phyloP scores from a whole-genome alignment of 2,888 invertebrate species.

The Pogonocherus hispidulus region DNA sequence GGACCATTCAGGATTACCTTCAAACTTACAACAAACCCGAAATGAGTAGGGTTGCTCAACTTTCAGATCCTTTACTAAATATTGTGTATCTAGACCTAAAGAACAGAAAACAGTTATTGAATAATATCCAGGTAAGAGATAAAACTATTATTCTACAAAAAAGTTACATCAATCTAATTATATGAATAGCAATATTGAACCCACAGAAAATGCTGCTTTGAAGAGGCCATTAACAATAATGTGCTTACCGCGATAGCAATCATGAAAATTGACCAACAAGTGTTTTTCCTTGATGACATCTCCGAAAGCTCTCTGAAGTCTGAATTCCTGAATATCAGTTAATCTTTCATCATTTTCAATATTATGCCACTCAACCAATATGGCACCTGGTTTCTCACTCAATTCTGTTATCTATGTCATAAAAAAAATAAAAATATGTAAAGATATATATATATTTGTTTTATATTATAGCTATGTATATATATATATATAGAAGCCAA shows the following conservation, averaged over 20 bases:
- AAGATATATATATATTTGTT: no score
- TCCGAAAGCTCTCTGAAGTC: constrained; percentile 68
- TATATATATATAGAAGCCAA: no score
- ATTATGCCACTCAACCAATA: constrained; percentile 71
- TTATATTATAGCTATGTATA: no score
- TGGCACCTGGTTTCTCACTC: constrained; percentile 71
- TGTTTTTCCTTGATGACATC: constrained; percentile 61
- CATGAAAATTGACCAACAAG: constrained; percentile 62
- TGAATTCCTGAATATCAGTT: constrained; percentile 68
- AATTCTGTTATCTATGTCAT: constrained; percentile 68
- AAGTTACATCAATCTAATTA: no score
- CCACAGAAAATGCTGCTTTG: no score
- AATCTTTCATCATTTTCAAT: constrained; percentile 66
- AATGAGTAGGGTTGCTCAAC: constrained; percentile 70
- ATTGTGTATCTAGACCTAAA: constrained; percentile 68
- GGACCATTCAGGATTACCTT: constrained; percentile 68
- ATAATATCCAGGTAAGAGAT: no score
- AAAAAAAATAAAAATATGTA: no score
- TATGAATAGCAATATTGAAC: no score
- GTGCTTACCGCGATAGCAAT: constrained; percentile 67
- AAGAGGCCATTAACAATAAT: no score
- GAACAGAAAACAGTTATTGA: no score
- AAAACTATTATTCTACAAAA: no score
- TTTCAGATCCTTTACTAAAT: constrained; percentile 69
- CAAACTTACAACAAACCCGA: constrained; percentile 70